These are phyloP conservation scores for Bufo bufo DNA, from an alignment of 2,113 vertebrate genomes.

Conservation along the genomic window DNA sequence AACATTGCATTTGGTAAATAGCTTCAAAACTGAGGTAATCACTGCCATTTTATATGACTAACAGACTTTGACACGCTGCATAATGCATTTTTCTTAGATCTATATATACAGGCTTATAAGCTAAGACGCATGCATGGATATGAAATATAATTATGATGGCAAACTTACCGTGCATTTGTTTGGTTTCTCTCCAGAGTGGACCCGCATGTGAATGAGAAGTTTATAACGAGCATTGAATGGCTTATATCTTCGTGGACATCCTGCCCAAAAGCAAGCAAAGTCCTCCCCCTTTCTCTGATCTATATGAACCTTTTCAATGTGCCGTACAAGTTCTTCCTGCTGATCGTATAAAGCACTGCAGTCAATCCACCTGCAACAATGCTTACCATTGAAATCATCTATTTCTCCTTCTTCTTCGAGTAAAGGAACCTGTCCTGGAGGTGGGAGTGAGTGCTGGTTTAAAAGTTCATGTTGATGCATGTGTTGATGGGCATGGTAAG, in stretches of 20 bases:
- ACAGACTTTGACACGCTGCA: background rate
- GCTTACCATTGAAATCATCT: conserved; percentile 74
- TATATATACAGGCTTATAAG: background rate
- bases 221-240: conserved; percentile 97
- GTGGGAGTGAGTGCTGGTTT: conserved; percentile 52
- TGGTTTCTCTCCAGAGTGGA: conserved; percentile 97
- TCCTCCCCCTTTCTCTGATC: conserved; percentile 93
- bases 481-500: conserved; percentile 83
- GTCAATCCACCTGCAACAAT: conserved; percentile 86
- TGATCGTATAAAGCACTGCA: conserved; percentile 85
- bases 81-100: background rate
- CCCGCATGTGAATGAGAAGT: conserved; percentile 96
- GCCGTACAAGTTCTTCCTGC: conserved; percentile 89
- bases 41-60: background rate
- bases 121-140: background rate
- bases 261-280: conserved; percentile 93
- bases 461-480: conserved; percentile 67
- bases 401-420: conserved; percentile 83
- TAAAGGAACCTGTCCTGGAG: conserved; percentile 66
- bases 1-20: background rate
- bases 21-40: background rate
- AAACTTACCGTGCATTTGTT: conserved; percentile 93
- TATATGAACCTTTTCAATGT: conserved; percentile 93
- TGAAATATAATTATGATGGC: background rate
- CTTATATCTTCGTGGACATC: conserved; percentile 87